A percentile compares a stretch with the other conserved stretches of the same genome.
Evolutionary conservation across 2,888 invertebrate species (phyloP).

Genomic region (Spodoptera littoralis): DNA sequence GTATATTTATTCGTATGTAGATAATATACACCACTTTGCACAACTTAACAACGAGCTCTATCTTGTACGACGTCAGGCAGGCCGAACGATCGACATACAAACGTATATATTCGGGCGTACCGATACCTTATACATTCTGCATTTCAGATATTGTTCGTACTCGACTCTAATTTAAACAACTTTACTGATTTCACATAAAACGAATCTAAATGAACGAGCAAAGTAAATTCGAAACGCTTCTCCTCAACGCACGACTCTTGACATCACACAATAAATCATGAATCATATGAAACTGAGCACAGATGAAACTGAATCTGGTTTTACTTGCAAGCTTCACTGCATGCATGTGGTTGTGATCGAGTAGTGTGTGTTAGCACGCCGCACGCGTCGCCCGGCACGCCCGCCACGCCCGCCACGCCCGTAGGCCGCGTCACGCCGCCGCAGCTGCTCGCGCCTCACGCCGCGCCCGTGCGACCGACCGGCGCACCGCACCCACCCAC

Average conservation of each 20-base stretch:
- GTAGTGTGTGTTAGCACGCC: constrained; percentile 79
- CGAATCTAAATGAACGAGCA: constrained; percentile 79
- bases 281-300: constrained; percentile 88
- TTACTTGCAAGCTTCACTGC: constrained; percentile 89
- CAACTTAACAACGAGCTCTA: constrained; percentile 83
- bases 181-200: constrained; percentile 84
- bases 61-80: constrained; percentile 73
- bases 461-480: constrained; percentile 65
- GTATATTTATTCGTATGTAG: constrained; percentile 85
- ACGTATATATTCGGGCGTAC: constrained; percentile 70
- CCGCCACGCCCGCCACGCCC: constrained; percentile 65
- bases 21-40: constrained; percentile 87
- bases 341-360: constrained; percentile 87
- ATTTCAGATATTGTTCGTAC: constrained; percentile 83
- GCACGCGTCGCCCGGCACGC: constrained; percentile 58
- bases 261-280: constrained; percentile 88
- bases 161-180: constrained; percentile 82
- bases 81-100: constrained; percentile 75
- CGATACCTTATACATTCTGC: constrained; percentile 85
- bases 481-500: constrained; percentile 78
- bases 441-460: constrained; percentile 64
- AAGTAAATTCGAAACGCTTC: constrained; percentile 89
- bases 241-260: constrained; percentile 89
- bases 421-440: constrained; percentile 61
- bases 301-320: constrained; percentile 88